Base-by-base conservation (phyloP, 2,113 vertebrate species). In the Mixornis gularis region DNA sequence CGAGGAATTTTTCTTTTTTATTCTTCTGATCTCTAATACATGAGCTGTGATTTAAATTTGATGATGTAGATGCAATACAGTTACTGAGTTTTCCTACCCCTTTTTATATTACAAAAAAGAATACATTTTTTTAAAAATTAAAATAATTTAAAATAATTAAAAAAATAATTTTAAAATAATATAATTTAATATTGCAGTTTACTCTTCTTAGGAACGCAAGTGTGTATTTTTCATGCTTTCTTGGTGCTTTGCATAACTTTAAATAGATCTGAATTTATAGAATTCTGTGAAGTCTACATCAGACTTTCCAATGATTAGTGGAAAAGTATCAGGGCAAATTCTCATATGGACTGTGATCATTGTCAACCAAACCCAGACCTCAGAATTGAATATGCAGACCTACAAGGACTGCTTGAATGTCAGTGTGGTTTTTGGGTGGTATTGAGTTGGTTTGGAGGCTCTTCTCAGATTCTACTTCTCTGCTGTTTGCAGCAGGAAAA, bases 351-450 rank as follows among this genome's bases (percentile, higher is more conserved):
- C 52, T 40, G 9, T 52, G 41, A 21, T 66, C 49, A 26, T 58
- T 0, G 0, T 59, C 38, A 71, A 34, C 12, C 34, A 83, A 52
- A 78, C 65, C 9, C 53, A 81, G 51, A 56, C 36, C 53, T 86
- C 52, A 79, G 55, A 46, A 88, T 0, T 52, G 10, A 68, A 77
- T 46, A 62, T 26, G 21, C 12, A 82, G 48, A 68, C 21, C 41
- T 63, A 51, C 10, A 48, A 76, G 79, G 7, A 53, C 43, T 2
- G 0, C 12, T 65, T n/a, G 17, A 48, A 64, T 43, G 7, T 19
- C 46, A 55, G 0, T 0, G 1, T 65, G 18, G 21, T 27, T 84
- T 90, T 71, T 0, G 3, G 6, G 62, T 66, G n/a, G 10, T 65
- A 71, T 14, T 60, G 27, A 38, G 6, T 25, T 60, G 34, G 5